Conservation (phyloP, 2,113 vertebrate species). For the Choloepus hoffmanni region DNA sequence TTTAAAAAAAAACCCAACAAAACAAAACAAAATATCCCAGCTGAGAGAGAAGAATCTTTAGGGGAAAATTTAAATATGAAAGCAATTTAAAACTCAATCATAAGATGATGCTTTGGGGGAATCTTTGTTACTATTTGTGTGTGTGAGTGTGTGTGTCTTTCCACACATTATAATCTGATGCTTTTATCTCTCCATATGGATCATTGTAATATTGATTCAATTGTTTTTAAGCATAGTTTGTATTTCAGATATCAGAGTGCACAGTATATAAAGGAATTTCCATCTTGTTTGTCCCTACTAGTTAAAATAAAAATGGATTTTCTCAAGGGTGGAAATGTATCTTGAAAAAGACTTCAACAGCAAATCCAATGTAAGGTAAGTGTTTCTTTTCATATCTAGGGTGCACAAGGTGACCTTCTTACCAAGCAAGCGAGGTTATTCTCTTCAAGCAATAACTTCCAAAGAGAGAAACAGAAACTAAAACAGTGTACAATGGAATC, state of each 20-base stretch:
- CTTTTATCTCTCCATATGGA: slow-evolving; percentile 61
- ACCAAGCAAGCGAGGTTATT: slow-evolving; percentile 29
- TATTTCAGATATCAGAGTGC: slow-evolving; percentile 69
- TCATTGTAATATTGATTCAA: slow-evolving; percentile 24
- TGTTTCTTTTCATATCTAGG: slow-evolving; percentile 51
- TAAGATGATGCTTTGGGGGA: slow-evolving; percentile 24
- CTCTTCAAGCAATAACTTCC: slow-evolving; percentile 54
- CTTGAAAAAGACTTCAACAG: slow-evolving; percentile 55
- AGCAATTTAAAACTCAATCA: slow-evolving; percentile 71
- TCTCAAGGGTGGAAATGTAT: slow-evolving; percentile 28
- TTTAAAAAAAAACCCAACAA: no score
- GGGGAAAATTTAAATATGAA: slow-evolving; percentile 77
- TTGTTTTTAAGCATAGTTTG: slow-evolving; percentile 41
- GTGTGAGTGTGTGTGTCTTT: neutral
- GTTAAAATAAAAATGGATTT: slow-evolving; percentile 66
- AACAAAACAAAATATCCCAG: slow-evolving; percentile 46
- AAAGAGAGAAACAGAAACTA: slow-evolving; percentile 60
- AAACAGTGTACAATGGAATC: slow-evolving; percentile 5
- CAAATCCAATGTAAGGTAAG: slow-evolving; percentile 61
- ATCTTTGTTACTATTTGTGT: slow-evolving; percentile 40
- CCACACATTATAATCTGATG: slow-evolving; percentile 58
- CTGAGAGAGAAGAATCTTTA: slow-evolving; percentile 7
- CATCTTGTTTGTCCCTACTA: slow-evolving; percentile 28
- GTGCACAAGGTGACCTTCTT: slow-evolving; percentile 55
- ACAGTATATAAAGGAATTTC: slow-evolving; percentile 52